Evolutionary conservation across 23 tunicate genomes (phyloP).

Genomic region (Pegea sp.): DNA sequence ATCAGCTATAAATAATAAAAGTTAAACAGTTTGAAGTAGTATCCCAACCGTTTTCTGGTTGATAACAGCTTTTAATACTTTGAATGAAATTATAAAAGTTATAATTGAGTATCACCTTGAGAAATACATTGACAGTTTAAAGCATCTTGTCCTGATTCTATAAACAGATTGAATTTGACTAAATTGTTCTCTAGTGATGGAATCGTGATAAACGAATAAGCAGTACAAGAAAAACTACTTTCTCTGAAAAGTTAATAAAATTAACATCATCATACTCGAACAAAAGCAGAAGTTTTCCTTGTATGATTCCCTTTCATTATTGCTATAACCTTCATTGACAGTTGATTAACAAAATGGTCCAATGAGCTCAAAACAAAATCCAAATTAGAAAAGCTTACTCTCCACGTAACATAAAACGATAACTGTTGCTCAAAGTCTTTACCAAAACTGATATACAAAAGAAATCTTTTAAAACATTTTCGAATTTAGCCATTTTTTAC

Average conservation of each 20-base stretch:
- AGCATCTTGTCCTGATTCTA: constrained; percentile 65
- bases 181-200: constrained; percentile 40
- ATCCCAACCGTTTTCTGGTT: not conserved
- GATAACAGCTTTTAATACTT: not conserved
- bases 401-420: constrained; percentile 67
- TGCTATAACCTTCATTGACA: constrained; percentile 19
- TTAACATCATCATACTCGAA: constrained; percentile 9
- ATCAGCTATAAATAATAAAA: constrained; percentile 20
- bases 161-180: constrained; percentile 13
- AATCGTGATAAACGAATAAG: constrained; percentile 63
- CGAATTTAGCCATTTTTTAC: constrained; percentile 1
- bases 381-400: constrained; percentile 39
- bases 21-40: not conserved
- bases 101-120: constrained; percentile 17
- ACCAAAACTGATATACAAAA: constrained; percentile 39
- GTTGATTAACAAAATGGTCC: constrained; percentile 58
- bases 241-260: not conserved
- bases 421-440: constrained; percentile 84
- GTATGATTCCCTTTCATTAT: constrained; percentile 75
- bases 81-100: constrained; percentile 1
- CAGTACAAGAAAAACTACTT: constrained; percentile 24
- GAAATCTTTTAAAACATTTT: not conserved
- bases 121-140: constrained; percentile 55
- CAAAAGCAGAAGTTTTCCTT: constrained; percentile 66
- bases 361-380: constrained; percentile 40